A percentile compares a stretch with the other conserved stretches of the same genome.
phyloP scores from a whole-genome alignment of 2,888 invertebrate genomes.

The Ceraclea dissimilis region DNA sequence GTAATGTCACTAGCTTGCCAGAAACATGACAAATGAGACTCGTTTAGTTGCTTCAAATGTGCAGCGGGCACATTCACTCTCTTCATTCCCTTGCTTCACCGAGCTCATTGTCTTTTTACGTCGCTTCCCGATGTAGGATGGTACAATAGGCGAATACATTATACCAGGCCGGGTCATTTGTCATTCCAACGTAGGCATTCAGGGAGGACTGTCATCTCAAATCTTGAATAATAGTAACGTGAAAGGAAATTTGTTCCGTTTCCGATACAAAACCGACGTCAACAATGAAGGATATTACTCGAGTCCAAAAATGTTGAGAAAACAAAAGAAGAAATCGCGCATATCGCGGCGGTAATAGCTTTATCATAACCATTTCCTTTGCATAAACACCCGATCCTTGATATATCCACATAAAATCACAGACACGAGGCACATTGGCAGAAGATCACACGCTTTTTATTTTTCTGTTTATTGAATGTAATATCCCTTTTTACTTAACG shows the following conservation, averaged over 20 bases:
- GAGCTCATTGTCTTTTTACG: constrained; percentile 23
- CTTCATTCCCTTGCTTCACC: not conserved
- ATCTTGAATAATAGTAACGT: constrained; percentile 24
- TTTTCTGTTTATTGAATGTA: not conserved
- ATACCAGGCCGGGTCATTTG: constrained; percentile 23
- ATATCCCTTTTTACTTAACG: not conserved
- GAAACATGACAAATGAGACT: constrained; percentile 25
- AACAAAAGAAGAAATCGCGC: constrained; percentile 19
- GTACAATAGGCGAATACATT: constrained; percentile 25
- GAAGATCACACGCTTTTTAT: not conserved
- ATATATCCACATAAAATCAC: not conserved
- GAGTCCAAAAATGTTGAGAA: constrained; percentile 7
- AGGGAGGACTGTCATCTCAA: constrained; percentile 21
- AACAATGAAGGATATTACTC: constrained; percentile 8
- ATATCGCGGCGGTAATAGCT: constrained; percentile 22
- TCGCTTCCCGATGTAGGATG: constrained; percentile 19
- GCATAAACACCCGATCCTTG: constrained; percentile 20
- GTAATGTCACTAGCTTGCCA: constrained; percentile 24
- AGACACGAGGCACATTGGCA: constrained; percentile 8
- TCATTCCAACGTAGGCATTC: constrained; percentile 23
- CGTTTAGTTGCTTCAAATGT: constrained; percentile 22
- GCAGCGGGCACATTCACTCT: constrained; percentile 15
- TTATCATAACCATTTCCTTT: constrained; percentile 26
- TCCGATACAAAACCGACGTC: constrained; percentile 17
- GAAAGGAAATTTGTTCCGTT: constrained; percentile 13